A percentile compares a stretch with the other conserved stretches of the same genome.
phyloP scores from a whole-genome alignment of 2,113 vertebrate genomes.

The Alces alces region DNA sequence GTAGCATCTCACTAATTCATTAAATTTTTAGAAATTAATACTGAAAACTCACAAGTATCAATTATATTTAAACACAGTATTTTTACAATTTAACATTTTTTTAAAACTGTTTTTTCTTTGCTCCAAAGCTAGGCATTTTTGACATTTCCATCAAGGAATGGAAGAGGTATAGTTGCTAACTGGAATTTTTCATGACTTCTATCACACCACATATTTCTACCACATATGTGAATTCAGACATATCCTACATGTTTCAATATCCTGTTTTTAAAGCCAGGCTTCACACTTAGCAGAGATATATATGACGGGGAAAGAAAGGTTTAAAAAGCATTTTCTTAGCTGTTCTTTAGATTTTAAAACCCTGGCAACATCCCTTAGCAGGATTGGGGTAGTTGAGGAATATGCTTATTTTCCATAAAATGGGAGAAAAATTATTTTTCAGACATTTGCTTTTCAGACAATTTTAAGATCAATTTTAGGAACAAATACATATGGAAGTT shows the following conservation, averaged over 20 bases:
- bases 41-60: not conserved
- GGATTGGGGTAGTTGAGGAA: not conserved
- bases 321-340: not conserved
- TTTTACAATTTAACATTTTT: not conserved
- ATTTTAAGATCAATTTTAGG: slow-evolving; percentile 5
- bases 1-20: not conserved
- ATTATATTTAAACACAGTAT: not conserved
- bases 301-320: not conserved
- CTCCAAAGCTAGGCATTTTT: not conserved
- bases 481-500: not conserved
- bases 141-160: not conserved
- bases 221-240: not conserved
- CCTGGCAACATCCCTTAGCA: not conserved
- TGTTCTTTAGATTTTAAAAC: not conserved
- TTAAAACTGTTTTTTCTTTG: not conserved
- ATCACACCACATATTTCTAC: not conserved
- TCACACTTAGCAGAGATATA: not conserved
- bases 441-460: not conserved
- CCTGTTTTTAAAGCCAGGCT: not conserved
- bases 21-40: not conserved
- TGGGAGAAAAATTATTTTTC: not conserved
- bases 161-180: not conserved
- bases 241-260: not conserved
- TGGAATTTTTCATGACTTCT: not conserved
- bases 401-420: not conserved